These are phyloP conservation scores for Aphidoletes aphidimyza DNA, from an alignment of 2,888 invertebrate genomes.

Conservation along the genomic window DNA sequence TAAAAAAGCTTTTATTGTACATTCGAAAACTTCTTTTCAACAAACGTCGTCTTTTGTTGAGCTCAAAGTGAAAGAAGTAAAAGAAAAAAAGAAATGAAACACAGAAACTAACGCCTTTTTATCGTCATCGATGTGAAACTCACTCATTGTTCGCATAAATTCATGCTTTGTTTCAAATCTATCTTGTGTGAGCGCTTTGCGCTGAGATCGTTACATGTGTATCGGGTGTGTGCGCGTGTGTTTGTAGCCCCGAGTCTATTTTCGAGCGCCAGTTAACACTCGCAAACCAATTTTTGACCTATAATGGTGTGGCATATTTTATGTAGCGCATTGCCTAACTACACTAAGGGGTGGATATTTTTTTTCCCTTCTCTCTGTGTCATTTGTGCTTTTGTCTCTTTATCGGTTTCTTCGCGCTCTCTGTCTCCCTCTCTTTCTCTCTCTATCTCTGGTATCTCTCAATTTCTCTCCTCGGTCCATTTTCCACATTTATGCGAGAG, in stretches of 20 bases:
- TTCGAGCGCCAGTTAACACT: background rate
- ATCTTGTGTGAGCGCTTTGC: background rate
- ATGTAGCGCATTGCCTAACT: constrained; percentile 47
- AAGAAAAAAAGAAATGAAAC: too few relatives aligned
- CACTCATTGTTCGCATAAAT: background rate
- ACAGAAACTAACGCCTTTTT: background rate
- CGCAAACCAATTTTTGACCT: constrained; percentile 44
- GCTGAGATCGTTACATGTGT: constrained; percentile 32
- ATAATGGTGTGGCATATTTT: constrained; percentile 45
- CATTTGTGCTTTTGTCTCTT: constrained; percentile 47
- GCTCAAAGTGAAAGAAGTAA: too few relatives aligned
- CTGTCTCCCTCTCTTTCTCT: too few relatives aligned
- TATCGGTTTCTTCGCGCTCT: background rate
- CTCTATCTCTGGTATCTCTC: too few relatives aligned
- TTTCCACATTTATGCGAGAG: background rate
- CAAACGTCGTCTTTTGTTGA: too few relatives aligned
- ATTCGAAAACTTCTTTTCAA: too few relatives aligned
- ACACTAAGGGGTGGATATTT: constrained; percentile 47
- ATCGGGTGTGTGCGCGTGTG: background rate
- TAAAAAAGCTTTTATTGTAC: too few relatives aligned
- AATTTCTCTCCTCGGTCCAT: too few relatives aligned
- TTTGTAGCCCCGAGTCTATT: background rate
- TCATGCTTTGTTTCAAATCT: background rate
- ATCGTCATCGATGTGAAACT: background rate
- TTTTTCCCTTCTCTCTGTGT: constrained; percentile 14